Conservation (phyloP, 2,797 vertebrate species). For the Perodicticus potto region DNA sequence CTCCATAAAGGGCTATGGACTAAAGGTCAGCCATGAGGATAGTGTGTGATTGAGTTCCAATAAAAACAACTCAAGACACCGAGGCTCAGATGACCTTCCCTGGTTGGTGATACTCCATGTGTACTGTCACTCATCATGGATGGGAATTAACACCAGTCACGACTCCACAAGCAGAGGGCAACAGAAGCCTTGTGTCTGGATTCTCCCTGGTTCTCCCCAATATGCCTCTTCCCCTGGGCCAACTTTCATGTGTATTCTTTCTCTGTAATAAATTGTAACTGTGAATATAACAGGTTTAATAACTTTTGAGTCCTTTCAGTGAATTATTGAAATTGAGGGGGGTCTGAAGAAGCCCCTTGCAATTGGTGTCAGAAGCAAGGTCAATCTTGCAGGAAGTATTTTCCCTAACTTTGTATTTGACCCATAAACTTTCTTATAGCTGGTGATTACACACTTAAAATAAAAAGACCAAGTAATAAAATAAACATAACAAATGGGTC, state of each 20-base stretch:
- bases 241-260: not conserved
- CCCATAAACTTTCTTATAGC: not conserved
- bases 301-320: not conserved
- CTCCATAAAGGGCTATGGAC: not conserved
- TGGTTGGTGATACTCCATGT: rapidly evolving
- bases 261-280: not conserved
- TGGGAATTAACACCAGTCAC: rapidly evolving
- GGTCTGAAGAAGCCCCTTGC: not conserved
- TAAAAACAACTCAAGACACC: not conserved
- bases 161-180: rapidly evolving
- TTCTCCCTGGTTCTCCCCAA: not conserved
- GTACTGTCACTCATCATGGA: rapidly evolving
- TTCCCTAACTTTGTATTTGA: not conserved
- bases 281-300: not conserved
- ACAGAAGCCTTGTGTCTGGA: not conserved
- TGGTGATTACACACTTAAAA: not conserved
- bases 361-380: not conserved
- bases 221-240: not conserved
- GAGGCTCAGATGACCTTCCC: not conserved
- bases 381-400: not conserved
- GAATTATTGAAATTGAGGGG: not conserved
- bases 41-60: not conserved
- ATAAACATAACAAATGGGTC: not conserved
- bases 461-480: not conserved
- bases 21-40: not conserved